A percentile compares a stretch with the other conserved stretches of the same genome.
Conservation (phyloP, 2,113 vertebrate species). For the Nematolebias whitei region DNA sequence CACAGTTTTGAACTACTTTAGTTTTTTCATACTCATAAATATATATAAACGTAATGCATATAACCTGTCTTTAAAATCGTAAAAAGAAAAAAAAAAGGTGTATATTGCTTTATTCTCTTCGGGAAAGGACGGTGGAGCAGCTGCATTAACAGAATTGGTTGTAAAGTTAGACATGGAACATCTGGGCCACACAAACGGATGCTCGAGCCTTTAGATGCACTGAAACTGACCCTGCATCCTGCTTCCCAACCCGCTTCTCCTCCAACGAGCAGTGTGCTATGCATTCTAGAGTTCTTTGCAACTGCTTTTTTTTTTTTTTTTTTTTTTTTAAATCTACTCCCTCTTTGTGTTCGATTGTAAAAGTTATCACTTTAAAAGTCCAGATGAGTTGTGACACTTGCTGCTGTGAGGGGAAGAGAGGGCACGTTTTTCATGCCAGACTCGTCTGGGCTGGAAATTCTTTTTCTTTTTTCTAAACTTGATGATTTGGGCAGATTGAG, state of each 20-base stretch:
- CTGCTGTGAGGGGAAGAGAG: slow-evolving; percentile 85
- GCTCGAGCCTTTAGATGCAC: slow-evolving; percentile 85
- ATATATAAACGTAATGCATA: slow-evolving; percentile 90
- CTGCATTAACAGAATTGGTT: slow-evolving; percentile 86
- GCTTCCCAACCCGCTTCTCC: slow-evolving; percentile 90
- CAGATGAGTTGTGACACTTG: slow-evolving; percentile 91
- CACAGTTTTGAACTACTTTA: slow-evolving; percentile 93
- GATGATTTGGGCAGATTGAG: slow-evolving; percentile 25
- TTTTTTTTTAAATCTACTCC: slow-evolving; percentile 54
- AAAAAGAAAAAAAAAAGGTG: slow-evolving; percentile 78
- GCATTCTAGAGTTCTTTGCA: slow-evolving; percentile 91
- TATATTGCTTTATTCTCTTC: slow-evolving; percentile 94
- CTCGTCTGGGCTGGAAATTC: no score
- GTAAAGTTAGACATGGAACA: slow-evolving; percentile 85
- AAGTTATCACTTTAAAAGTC: slow-evolving; percentile 79
- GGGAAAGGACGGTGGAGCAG: slow-evolving; percentile 87
- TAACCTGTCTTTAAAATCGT: slow-evolving; percentile 92
- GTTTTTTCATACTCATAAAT: slow-evolving; percentile 88
- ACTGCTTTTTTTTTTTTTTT: slow-evolving; percentile 82
- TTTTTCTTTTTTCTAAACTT: slow-evolving; percentile 31
- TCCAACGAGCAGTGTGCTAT: slow-evolving; percentile 95
- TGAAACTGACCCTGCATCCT: slow-evolving; percentile 88
- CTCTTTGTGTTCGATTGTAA: slow-evolving; percentile 83
- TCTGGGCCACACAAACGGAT: slow-evolving; percentile 75
- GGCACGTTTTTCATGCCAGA: slow-evolving; percentile 83